phyloP scores from a whole-genome alignment of 2,113 vertebrate genomes.

The Pterophyllum scalare region DNA sequence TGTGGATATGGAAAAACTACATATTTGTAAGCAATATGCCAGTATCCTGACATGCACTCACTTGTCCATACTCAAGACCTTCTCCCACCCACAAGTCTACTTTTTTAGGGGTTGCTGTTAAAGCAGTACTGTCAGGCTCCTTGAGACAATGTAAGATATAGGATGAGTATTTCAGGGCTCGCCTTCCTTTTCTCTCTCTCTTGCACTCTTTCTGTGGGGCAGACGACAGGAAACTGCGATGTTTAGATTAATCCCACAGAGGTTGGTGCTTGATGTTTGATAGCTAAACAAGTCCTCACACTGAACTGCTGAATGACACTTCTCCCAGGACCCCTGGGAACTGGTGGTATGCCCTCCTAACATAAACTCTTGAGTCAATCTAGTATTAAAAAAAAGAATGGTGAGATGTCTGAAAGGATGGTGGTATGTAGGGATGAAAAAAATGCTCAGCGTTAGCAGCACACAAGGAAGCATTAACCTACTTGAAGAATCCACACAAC shows the following conservation, averaged over 20 bases:
- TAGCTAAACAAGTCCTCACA: slow-evolving; percentile 75
- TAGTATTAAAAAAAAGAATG: slow-evolving; percentile 44
- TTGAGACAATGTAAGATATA: not conserved
- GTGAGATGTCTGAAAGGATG: slow-evolving; percentile 36
- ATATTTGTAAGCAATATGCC: slow-evolving; percentile 17
- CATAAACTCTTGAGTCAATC: slow-evolving; percentile 55
- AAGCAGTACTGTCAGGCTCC: not conserved
- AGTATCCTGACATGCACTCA: slow-evolving; percentile 25
- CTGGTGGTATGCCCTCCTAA: slow-evolving; percentile 57
- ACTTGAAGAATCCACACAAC: slow-evolving; percentile 44
- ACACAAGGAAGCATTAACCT: slow-evolving; percentile 52
- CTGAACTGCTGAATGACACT: slow-evolving; percentile 53
- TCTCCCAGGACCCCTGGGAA: slow-evolving; percentile 63
- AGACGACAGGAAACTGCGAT: slow-evolving; percentile 71
- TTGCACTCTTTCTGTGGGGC: not conserved
- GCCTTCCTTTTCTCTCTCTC: not conserved
- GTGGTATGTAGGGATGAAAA: slow-evolving; percentile 51
- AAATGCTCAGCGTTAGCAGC: slow-evolving; percentile 67
- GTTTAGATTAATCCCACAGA: slow-evolving; percentile 72
- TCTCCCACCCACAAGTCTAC: slow-evolving; percentile 2
- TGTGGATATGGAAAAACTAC: slow-evolving; percentile 45
- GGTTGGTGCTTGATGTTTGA: slow-evolving; percentile 74
- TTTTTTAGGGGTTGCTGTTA: slow-evolving; percentile 1
- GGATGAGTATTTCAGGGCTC: not conserved
- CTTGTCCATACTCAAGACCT: slow-evolving; percentile 12